Base-by-base conservation (phyloP, 2,113 vertebrate genomes). In the Sturnus vulgaris region DNA sequence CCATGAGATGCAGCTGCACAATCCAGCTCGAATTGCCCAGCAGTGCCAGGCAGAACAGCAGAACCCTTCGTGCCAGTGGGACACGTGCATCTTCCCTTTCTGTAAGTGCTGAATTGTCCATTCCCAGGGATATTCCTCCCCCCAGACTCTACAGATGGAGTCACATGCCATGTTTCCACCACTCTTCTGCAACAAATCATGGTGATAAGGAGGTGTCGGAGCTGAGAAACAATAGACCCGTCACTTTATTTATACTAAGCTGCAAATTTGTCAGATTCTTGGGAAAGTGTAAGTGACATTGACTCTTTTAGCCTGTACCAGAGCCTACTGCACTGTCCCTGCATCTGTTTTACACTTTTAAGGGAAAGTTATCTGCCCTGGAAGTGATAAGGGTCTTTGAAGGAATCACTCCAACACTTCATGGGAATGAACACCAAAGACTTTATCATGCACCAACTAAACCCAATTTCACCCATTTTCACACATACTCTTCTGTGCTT, bases 191-290 rank as follows among this genome's bases (percentile, higher is more conserved):
- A 85, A 49, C 52, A 97, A 98, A 98, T 97, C 42, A 3, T n/a
- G 50, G 57, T 11, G 99, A 99, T 99, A 99, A 98, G 97, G 92
- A 99, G 99, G 98, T 98, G 99, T 98, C 17, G 11, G 97, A 95
- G 97, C 94, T 97, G 97, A 98, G 98, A 98, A 98, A 98, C 98
- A 98, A 98, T 97, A 96, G 95, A 91, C 95, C 97, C 88, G 94
- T 96, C 95, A 96, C 97, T 97, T 97, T 93, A 96, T 96, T 96
- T 97, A 97, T 94, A 93, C 75, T 88, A 94, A 97, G 95, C 95
- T 95, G 94, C 79, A 83, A 97, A 96, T 95, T 93, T 94, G 95
- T 97, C 95, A 97, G 89, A 97, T 97, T 97, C 97, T 95, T 97
- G 92, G 88, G 92, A 90, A 95, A 97, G 93, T 93, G 96, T 94